Conservation (phyloP, 2,797 vertebrate species). For the Sternarchorhynchus goeldii region DNA sequence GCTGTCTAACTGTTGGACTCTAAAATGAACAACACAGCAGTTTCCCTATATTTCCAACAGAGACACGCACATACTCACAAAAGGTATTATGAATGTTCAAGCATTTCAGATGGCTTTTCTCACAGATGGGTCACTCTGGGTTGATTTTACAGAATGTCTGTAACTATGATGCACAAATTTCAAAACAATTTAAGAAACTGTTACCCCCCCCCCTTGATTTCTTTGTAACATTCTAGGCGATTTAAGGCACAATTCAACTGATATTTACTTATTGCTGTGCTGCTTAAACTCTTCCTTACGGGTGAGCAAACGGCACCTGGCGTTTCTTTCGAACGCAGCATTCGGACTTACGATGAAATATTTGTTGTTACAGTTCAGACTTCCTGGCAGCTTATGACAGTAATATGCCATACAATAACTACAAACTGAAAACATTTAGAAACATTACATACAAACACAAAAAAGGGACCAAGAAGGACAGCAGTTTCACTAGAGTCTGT, state of each 20-base stretch:
- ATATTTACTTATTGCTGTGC: constrained; percentile 51
- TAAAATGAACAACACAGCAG: constrained; percentile 8
- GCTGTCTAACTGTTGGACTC: constrained; percentile 18
- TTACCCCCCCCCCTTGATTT: constrained; percentile 3
- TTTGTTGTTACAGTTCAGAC: not conserved
- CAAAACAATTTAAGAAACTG: constrained; percentile 1
- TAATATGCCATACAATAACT: too few relatives aligned
- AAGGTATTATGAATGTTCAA: not conserved
- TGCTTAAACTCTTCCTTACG: constrained; percentile 11
- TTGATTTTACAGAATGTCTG: constrained; percentile 28
- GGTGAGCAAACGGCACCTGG: constrained; percentile 29
- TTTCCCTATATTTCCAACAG: constrained; percentile 3
- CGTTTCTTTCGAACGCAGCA: not conserved
- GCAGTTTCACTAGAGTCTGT: constrained; percentile 18
- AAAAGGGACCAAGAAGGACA: not conserved
- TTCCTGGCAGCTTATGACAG: constrained; percentile 20
- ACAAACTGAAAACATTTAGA: not conserved
- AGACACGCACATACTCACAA: not conserved
- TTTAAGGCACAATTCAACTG: constrained; percentile 48
- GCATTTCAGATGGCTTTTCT: constrained; percentile 39
- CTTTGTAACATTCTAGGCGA: constrained; percentile 32
- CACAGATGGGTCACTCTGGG: constrained; percentile 22
- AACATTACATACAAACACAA: constrained; percentile 2
- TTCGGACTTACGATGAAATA: not conserved
- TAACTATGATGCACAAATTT: constrained; percentile 28